phyloP scores from a whole-genome alignment of 2,888 invertebrate species.

The Coelinius sp. region DNA sequence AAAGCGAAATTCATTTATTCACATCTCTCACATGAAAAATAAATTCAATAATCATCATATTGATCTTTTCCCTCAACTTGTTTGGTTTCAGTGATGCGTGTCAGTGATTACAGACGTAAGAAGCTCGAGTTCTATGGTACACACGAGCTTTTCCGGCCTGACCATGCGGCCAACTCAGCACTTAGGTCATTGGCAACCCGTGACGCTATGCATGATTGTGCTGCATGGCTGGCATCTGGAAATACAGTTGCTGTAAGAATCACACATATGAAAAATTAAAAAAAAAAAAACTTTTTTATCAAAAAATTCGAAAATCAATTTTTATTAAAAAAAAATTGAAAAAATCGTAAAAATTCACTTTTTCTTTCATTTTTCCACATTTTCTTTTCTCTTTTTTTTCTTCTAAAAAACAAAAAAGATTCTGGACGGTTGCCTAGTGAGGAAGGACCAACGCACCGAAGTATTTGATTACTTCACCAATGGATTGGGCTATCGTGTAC shows the following conservation, averaged over 20 bases:
- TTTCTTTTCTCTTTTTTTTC: background rate
- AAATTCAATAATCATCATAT: background rate
- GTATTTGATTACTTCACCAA: constrained; percentile 81
- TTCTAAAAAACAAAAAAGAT: constrained; percentile 74
- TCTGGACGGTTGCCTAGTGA: constrained; percentile 94
- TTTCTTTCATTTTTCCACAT: background rate
- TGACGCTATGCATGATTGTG: constrained; percentile 89
- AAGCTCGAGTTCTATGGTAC: constrained; percentile 86
- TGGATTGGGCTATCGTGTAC: constrained; percentile 85
- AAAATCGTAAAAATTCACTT: no score
- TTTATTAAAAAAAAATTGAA: no score
- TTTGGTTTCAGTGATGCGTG: constrained; percentile 84
- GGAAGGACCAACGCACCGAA: constrained; percentile 83
- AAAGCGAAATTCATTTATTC: no score
- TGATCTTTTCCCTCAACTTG: background rate
- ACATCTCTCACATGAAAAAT: background rate
- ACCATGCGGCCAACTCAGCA: constrained; percentile 86
- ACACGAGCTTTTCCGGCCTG: constrained; percentile 90
- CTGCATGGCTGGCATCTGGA: constrained; percentile 82
- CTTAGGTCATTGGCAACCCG: constrained; percentile 86
- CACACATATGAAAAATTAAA: constrained; percentile 6
- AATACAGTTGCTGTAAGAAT: constrained; percentile 85
- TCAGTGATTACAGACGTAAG: constrained; percentile 90
- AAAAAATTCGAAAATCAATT: background rate
- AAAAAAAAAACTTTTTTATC: constrained; percentile 6